Conservation (phyloP, 2,797 vertebrate species). For the Aeoliscus strigatus region DNA sequence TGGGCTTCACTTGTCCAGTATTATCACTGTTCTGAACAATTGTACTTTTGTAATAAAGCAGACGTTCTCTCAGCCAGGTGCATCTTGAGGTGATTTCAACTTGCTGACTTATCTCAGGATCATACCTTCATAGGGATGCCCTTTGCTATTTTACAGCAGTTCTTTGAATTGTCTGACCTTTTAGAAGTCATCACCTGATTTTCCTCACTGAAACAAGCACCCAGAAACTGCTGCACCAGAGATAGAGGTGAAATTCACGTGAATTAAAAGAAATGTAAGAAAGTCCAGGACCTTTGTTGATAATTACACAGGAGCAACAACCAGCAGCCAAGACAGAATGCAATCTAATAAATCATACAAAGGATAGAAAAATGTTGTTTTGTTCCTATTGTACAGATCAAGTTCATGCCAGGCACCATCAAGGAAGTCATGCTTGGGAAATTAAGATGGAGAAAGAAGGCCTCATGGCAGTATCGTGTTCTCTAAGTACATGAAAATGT, state of each 20-base stretch:
- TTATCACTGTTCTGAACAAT: no score
- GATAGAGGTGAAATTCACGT: no score
- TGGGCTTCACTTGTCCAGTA: no score
- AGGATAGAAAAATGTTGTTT: conserved; percentile 27
- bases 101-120: conserved; percentile 54
- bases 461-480: conserved; percentile 65
- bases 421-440: conserved; percentile 63
- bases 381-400: conserved; percentile 45
- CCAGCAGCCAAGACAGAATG: conserved; percentile 37
- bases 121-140: conserved; percentile 72
- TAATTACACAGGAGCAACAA: conserved; percentile 55
- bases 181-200: conserved; percentile 56
- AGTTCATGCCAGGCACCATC: conserved; percentile 47
- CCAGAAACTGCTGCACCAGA: no score
- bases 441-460: conserved; percentile 53
- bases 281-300: conserved; percentile 48
- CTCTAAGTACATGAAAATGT: conserved; percentile 71
- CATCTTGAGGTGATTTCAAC: conserved; percentile 63
- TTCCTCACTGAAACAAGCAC: conserved; percentile 36
- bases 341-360: conserved; percentile 59
- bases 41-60: conserved; percentile 13
- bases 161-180: conserved; percentile 73
- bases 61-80: conserved; percentile 24
- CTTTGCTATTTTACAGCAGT: conserved; percentile 72
- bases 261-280: no score